Percentiles rank a stretch among this genome's conserved stretches.
phyloP scores from a whole-genome alignment of 2,888 invertebrate species.

The Andrena flavipes region DNA sequence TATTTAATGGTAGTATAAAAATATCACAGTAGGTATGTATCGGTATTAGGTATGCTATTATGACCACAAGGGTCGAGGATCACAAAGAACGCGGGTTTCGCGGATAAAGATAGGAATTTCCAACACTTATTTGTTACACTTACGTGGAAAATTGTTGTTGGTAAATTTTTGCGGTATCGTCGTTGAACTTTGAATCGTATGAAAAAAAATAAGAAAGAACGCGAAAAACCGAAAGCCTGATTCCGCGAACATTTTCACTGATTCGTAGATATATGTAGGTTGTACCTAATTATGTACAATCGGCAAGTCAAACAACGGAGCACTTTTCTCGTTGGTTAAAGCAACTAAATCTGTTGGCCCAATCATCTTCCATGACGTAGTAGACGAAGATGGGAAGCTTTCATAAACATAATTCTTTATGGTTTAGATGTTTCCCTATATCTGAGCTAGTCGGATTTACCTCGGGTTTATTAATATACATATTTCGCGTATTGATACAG shows the following conservation, averaged over 20 bases:
- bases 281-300: not conserved
- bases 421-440: not conserved
- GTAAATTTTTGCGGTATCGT: constrained; percentile 5
- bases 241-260: constrained; percentile 21
- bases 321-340: not conserved
- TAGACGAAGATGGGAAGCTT: not conserved
- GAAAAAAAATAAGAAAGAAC: not conserved
- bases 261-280: not conserved
- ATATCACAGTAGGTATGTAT: not conserved
- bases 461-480: not conserved
- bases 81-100: not conserved
- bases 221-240: constrained; percentile 6
- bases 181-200: constrained; percentile 19
- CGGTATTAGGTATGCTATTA: too few species aligned
- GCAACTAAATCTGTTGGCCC: not conserved
- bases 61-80: too few species aligned
- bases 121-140: constrained; percentile 14
- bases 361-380: not conserved
- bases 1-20: constrained; percentile 20
- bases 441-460: not conserved
- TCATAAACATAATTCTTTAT: not conserved
- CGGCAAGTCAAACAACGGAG: not conserved
- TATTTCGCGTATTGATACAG: not conserved
- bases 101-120: not conserved
- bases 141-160: constrained; percentile 40